Evolutionary conservation across 1,140 invertebrate species (phyloP), one percentile per base, ranked within the genome.

Genomic region (Platorchestia sp.): DNA sequence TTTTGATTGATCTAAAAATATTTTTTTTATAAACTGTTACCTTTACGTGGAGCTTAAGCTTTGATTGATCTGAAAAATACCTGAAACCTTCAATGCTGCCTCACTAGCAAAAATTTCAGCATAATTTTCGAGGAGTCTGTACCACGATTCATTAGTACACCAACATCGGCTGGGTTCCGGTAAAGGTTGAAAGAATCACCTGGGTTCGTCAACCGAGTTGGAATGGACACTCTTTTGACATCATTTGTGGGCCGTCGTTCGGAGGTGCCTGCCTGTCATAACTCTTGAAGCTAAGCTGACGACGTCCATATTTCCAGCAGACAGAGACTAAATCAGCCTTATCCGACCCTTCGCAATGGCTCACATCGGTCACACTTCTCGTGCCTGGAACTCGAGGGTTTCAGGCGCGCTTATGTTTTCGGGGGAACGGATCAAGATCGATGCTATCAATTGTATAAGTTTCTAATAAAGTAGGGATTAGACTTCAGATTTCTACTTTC

Each of bases 281-380:
- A 93, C 91, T 93, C 91, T 44, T 93, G 40, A 27, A 44, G 44
- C 91, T 93, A 93, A 93, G 91, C 91, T 93, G 91, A 44, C 91
- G 91, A 93, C 91, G 91, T 40, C 45, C 91, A 93, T 93, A 93
- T 93, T 44, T 93, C 91, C 45, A 93, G 91, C 45, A 44, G 91
- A 93, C 91, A 93, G 91, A 93, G 91, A 93, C 91, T 93, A 93
- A 93, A 40, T 93, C 91, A 45, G 91, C 43, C 40, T 93, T 93
- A 93, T n/a, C 41, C 44, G 45, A 93, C 45, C 91, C 3, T 6
- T 93, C 91, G 41, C 43, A 93, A 93, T 93, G 91, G 44, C 14
- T 6, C 44, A 1, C 91, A 93, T 93, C 45, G 91, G 87, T 45
- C 91, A 93, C 91, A 44, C 43, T 45, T 44, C 91, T 93, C 91